phyloP scores from a whole-genome alignment of 2,113 vertebrate species.

The Rostratula benghalensis region DNA sequence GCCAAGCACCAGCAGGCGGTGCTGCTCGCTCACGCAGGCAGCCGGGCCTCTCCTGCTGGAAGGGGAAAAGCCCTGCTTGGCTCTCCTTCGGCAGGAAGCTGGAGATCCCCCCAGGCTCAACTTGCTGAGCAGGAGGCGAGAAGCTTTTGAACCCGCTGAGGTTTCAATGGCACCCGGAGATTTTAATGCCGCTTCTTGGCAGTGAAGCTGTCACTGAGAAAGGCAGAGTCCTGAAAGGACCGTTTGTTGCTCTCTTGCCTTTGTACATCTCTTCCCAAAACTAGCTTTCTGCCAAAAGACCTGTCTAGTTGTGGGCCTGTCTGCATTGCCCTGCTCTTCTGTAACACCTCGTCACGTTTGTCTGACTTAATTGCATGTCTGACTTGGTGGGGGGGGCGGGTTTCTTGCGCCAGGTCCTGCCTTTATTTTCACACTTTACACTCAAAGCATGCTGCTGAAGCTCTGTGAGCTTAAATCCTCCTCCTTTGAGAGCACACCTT shows the following conservation, averaged over 20 bases:
- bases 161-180: not conserved
- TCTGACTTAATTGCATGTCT: not conserved
- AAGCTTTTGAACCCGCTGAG: not conserved
- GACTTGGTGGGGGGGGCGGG: not conserved
- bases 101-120: not conserved
- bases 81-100: not conserved
- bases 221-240: not conserved
- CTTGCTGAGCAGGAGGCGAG: rapidly evolving
- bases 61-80: not conserved
- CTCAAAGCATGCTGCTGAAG: not conserved
- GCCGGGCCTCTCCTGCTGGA: not conserved
- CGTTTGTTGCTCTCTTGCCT: not conserved
- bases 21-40: not conserved
- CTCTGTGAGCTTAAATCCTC: not conserved
- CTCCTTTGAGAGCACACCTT: not conserved
- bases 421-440: not conserved
- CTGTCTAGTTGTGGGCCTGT: not conserved
- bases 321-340: not conserved
- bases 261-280: not conserved
- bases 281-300: not conserved
- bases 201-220: not conserved
- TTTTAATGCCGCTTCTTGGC: not conserved
- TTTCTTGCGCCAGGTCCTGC: not conserved
- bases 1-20: slow-evolving; percentile 30
- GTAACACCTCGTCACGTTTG: not conserved